Evolutionary conservation across 2,888 invertebrate genomes (phyloP).

Genomic region (Mongoloraphidia duomilia): DNA sequence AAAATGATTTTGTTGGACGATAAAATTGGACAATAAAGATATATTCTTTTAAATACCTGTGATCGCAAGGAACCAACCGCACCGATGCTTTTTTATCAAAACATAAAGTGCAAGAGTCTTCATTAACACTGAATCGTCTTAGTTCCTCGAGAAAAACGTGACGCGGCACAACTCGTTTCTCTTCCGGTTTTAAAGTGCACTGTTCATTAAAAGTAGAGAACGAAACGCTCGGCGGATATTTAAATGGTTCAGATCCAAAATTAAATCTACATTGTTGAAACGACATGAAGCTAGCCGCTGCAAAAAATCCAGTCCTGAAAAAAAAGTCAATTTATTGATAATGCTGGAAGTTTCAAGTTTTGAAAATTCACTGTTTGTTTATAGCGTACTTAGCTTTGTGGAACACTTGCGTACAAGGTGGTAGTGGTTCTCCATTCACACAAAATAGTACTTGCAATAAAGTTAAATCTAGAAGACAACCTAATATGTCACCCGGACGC

Average conservation of each 20-base stretch:
- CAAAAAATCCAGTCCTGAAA: conserved; percentile 73
- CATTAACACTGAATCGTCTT: conserved; percentile 55
- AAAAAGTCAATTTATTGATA: conserved; percentile 7
- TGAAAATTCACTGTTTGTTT: neutral
- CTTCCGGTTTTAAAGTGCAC: conserved; percentile 58
- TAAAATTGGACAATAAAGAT: neutral
- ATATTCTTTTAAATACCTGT: conserved; percentile 47
- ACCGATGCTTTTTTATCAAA: conserved; percentile 67
- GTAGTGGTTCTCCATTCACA: conserved; percentile 61
- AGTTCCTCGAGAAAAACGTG: conserved; percentile 64
- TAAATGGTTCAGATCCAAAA: conserved; percentile 71
- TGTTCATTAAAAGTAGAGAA: conserved; percentile 66
- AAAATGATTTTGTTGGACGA: too few species aligned
- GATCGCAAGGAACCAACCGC: conserved; percentile 65
- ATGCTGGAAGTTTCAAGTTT: neutral
- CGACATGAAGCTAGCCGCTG: conserved; percentile 92
- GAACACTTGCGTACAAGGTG: conserved; percentile 60
- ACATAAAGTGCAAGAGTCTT: conserved; percentile 79
- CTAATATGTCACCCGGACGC: conserved; percentile 74
- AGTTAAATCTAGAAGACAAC: conserved; percentile 69
- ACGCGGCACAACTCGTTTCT: conserved; percentile 67
- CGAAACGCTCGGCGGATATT: conserved; percentile 51
- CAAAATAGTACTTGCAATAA: conserved; percentile 62
- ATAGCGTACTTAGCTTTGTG: conserved; percentile 50
- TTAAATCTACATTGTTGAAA: conserved; percentile 92